Percentiles rank a stretch among this genome's conserved stretches.
phyloP scores from a whole-genome alignment of 2,113 vertebrate genomes.

The Oceanites oceanicus region DNA sequence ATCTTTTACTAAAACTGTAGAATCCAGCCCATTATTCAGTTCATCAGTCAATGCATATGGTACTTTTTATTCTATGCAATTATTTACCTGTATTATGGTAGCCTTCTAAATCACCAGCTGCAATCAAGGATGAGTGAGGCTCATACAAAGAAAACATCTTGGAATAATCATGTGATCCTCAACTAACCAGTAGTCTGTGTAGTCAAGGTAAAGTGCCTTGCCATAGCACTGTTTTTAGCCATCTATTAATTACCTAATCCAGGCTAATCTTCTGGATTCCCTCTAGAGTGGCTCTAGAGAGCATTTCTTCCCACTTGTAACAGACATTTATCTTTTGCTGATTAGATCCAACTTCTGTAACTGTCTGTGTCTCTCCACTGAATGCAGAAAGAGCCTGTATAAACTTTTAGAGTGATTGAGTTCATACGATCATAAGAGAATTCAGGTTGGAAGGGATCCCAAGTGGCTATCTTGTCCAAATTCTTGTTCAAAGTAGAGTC shows the following conservation, averaged over 20 bases:
- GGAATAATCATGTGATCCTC: background rate
- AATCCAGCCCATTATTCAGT: background rate
- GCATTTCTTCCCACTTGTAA: background rate
- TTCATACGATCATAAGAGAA: background rate
- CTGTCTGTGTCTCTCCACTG: background rate
- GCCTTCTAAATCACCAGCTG: background rate
- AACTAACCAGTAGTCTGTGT: background rate
- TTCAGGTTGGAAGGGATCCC: background rate
- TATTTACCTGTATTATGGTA: background rate
- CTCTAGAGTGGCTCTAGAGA: background rate
- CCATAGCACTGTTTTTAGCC: rapidly evolving
- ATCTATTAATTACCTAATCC: background rate
- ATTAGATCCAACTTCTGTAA: background rate
- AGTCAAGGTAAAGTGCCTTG: background rate
- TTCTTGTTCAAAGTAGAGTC: background rate
- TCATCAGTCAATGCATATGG: background rate
- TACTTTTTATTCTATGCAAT: background rate
- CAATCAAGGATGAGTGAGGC: background rate
- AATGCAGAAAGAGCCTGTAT: background rate
- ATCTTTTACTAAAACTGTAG: background rate
- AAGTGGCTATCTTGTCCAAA: background rate
- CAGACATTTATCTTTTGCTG: background rate
- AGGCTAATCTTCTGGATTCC: background rate
- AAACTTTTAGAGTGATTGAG: background rate
- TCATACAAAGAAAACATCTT: background rate